Percentiles rank a stretch among this genome's conserved stretches.
phyloP scores from a whole-genome alignment of 2,888 invertebrate species.

The Hydropsyche betteni region DNA sequence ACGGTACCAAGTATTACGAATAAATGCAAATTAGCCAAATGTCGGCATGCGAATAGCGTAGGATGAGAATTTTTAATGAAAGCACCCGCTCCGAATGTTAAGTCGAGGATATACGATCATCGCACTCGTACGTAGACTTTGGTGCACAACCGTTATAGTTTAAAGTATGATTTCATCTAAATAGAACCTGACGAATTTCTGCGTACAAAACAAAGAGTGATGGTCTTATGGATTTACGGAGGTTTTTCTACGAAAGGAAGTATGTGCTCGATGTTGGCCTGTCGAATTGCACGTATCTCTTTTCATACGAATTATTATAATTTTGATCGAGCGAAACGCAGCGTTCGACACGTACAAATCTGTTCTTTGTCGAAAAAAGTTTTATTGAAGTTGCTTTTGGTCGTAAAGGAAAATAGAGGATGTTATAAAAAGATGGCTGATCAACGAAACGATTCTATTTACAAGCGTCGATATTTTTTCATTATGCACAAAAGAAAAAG shows the following conservation, averaged over 20 bases:
- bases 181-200: background rate
- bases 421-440: background rate
- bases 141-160: too few relatives aligned
- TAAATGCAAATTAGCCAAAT: conserved; percentile 16
- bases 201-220: background rate
- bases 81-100: conserved; percentile 12
- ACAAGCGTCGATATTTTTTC: background rate
- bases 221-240: background rate
- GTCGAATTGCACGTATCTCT: background rate
- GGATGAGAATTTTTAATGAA: conserved; percentile 41
- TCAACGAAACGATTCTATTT: conserved; percentile 11
- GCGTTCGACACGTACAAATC: background rate
- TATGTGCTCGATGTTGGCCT: conserved; percentile 4
- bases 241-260: background rate
- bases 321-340: background rate
- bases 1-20: conserved; percentile 14
- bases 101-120: background rate
- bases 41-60: conserved; percentile 33
- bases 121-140: background rate
- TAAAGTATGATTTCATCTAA: background rate
- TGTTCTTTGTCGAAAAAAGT: background rate
- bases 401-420: background rate
- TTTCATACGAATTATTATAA: background rate
- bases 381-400: background rate
- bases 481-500: background rate